Percentiles rank a stretch among this genome's conserved stretches.
Conservation (phyloP, 53 echinoderm and acorn worm species). For the Echinometra lucunter region DNA sequence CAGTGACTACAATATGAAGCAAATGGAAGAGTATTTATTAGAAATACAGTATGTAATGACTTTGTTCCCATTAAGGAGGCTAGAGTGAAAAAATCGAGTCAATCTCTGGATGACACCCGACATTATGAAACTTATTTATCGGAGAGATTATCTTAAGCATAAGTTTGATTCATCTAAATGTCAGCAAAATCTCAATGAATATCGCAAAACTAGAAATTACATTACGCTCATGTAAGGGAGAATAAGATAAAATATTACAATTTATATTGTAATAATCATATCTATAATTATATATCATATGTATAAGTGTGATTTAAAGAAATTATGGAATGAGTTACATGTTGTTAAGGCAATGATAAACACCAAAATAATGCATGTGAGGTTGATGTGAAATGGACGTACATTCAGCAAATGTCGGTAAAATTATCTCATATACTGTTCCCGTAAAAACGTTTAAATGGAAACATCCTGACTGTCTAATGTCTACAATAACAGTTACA, state of each 20-base stretch:
- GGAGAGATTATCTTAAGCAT: neutral
- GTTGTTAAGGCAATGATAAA: neutral
- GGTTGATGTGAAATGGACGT: neutral
- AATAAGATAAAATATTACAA: neutral
- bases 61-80: no score
- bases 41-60: no score
- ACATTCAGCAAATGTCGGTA: neutral
- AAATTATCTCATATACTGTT: neutral
- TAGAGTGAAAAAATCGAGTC: neutral
- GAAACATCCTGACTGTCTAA: no score
- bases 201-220: neutral
- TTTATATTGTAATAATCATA: no score
- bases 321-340: no score
- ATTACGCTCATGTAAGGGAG: neutral
- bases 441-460: neutral
- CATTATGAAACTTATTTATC: neutral
- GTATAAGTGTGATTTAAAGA: no score
- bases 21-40: no score
- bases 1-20: no score
- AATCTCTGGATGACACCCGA: neutral
- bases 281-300: neutral
- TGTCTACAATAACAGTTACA: no score
- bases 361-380: neutral
- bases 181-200: neutral
- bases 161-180: neutral